These are phyloP conservation scores for Scaptomyza parva DNA, from an alignment of 2,888 invertebrate species.

Conservation along the genomic window DNA sequence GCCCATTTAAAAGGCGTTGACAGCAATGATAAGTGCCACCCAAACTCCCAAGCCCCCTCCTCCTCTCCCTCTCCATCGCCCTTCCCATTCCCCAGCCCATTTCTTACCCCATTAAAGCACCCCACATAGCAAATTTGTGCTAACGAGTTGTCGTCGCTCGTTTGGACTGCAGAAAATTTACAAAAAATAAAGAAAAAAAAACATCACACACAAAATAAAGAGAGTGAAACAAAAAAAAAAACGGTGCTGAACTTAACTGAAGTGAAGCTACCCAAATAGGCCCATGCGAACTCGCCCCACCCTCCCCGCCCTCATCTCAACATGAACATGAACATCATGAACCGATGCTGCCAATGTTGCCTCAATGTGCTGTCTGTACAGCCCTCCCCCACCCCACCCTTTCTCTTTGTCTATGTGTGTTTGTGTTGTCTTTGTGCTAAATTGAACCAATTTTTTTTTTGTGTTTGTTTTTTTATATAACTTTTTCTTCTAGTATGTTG, in stretches of 20 bases:
- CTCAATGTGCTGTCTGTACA: slow-evolving; percentile 17
- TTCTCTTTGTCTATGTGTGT: not conserved
- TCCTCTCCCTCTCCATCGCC: too few species aligned
- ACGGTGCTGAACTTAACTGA: slow-evolving; percentile 29
- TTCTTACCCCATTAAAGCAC: slow-evolving; percentile 32
- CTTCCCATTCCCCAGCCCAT: not conserved
- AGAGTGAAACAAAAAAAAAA: too few species aligned
- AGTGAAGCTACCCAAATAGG: slow-evolving; percentile 50
- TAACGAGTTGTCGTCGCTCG: slow-evolving; percentile 75
- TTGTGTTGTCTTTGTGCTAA: slow-evolving; percentile 74
- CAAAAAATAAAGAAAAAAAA: not conserved
- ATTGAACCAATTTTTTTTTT: slow-evolving; percentile 74
- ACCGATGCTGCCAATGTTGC: slow-evolving; percentile 55
- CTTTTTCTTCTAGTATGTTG: slow-evolving; percentile 38
- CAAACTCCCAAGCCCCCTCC: not conserved
- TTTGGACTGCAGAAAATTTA: slow-evolving; percentile 42
- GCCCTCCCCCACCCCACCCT: not conserved
- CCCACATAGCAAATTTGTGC: slow-evolving; percentile 73
- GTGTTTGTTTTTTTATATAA: slow-evolving; percentile 37
- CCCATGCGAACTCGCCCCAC: slow-evolving; percentile 17
- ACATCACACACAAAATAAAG: slow-evolving; percentile 21
- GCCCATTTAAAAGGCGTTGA: slow-evolving; percentile 78
- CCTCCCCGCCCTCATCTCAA: not conserved
- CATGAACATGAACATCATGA: slow-evolving; percentile 27
- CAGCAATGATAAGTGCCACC: slow-evolving; percentile 47